Evolutionary conservation across 2,888 invertebrate species (phyloP).

Genomic region (Diplazon laetatorius): DNA sequence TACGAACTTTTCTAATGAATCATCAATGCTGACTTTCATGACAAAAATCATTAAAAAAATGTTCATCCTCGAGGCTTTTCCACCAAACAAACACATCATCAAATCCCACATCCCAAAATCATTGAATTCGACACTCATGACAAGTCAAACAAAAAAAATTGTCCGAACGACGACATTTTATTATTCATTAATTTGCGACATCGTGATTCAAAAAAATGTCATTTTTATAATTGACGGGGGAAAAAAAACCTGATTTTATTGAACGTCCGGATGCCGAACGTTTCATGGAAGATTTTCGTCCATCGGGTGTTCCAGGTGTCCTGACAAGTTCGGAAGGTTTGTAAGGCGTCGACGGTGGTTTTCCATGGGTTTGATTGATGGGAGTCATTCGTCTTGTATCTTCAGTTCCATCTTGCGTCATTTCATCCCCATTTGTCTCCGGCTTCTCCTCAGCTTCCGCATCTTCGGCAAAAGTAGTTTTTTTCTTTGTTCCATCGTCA

Average conservation of each 20-base stretch:
- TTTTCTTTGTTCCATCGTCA: slow-evolving; percentile 55
- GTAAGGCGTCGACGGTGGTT: slow-evolving; percentile 50
- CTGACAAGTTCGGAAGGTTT: slow-evolving; percentile 41
- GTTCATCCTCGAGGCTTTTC: slow-evolving; percentile 52
- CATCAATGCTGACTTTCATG: no score
- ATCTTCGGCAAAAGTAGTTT: slow-evolving; percentile 61
- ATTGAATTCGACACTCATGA: no score
- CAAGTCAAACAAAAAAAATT: no score
- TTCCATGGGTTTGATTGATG: slow-evolving; percentile 27
- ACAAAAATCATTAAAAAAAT: no score
- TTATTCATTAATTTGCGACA: no score
- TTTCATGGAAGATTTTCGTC: slow-evolving; percentile 56
- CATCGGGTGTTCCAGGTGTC: slow-evolving; percentile 51
- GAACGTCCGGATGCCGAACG: slow-evolving; percentile 63
- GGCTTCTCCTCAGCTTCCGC: slow-evolving; percentile 9
- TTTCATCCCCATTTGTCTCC: not conserved
- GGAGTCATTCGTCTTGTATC: slow-evolving; percentile 55
- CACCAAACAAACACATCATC: slow-evolving; percentile 20
- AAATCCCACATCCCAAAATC: no score
- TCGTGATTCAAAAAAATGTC: not conserved
- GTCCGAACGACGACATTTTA: no score
- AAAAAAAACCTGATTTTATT: slow-evolving; percentile 67
- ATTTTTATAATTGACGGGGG: slow-evolving; percentile 40
- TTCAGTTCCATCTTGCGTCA: slow-evolving; percentile 33
- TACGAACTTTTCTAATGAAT: not conserved